Base-by-base conservation (phyloP, 2,888 invertebrate genomes). In the Anodontia alba region DNA sequence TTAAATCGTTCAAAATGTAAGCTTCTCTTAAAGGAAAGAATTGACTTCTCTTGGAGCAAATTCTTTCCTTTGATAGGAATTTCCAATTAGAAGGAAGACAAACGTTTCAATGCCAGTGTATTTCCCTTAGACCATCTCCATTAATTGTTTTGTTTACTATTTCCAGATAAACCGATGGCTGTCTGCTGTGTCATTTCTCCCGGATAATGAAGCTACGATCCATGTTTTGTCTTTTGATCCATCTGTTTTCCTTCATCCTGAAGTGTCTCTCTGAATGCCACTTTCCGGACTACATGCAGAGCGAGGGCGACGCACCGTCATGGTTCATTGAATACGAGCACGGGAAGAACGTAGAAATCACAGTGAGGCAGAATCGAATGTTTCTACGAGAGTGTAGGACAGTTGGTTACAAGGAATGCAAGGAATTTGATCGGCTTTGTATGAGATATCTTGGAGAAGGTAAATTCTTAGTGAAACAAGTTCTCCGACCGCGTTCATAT, bases 261-360 rank as follows among this genome's bases (percentile, higher is more conserved):
- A 31, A 62, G 10, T 75, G 75, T 67, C 38, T 51, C 43, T 33
- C 68, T 42, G 84, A 79, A 43, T 85, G 85, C 68, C 71, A 46
- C 36, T 85, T 82, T 62, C 82, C 85, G 8, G 82, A 82, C 36
- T 85, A 76, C 57, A 43, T 85, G 67, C 86, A 86, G 69, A 80
- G 81, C 1, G 29, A 67, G 20, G 86, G 83, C 23, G 71, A 81
- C 66, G 67, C 43, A 3, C 76, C 81, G 2, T 81, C 83, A 20
- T 86, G 86, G 86, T 78, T 78, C 51, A 77, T 83, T 17, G 77
- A 73, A 20, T 86, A 86, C 38, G 76, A 78, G 43, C 68, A 74
- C 33, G 79, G 78, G 20, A 79, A 81, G 12, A 75, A 68, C 20
- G 80, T 83, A 1, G 67, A 77, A 15, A 81, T 83, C 12, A 77